Evolutionary conservation across 2,888 invertebrate species (phyloP).

Genomic region (Blastobasis lacticolella): DNA sequence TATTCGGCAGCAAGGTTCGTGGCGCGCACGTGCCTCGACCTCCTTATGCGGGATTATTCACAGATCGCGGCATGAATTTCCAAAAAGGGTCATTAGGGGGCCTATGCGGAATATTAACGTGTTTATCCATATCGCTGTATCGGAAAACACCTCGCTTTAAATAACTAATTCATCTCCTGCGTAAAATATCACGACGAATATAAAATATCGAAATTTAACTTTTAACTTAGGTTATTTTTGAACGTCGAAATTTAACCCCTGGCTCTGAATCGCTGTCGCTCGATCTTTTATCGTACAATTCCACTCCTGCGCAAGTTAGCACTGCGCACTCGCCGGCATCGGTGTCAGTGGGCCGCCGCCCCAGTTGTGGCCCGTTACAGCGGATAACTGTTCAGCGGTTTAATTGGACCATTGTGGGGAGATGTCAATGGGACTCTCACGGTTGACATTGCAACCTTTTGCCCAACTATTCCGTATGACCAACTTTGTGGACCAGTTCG

Average conservation of each 20-base stretch:
- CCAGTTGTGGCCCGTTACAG: slow-evolving; percentile 63
- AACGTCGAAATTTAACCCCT: no score
- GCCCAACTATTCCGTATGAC: not conserved
- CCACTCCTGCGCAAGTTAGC: no score
- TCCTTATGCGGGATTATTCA: slow-evolving; percentile 37
- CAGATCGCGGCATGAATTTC: slow-evolving; percentile 35
- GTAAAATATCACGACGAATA: no score
- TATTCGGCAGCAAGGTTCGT: slow-evolving; percentile 23
- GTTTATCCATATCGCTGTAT: slow-evolving; percentile 11
- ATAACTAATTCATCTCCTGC: no score
- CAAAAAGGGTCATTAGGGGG: slow-evolving; percentile 27
- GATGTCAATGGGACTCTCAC: slow-evolving; percentile 33
- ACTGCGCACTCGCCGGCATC: slow-evolving; percentile 26
- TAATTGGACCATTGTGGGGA: slow-evolving; percentile 43
- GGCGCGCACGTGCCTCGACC: slow-evolving; percentile 3
- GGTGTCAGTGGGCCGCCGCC: slow-evolving; percentile 66
- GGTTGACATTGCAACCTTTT: not conserved
- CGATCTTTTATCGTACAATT: no score
- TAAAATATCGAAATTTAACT: no score
- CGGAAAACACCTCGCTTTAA: no score
- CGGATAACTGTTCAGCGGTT: slow-evolving; percentile 60
- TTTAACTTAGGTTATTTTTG: no score
- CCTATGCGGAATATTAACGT: slow-evolving; percentile 24
- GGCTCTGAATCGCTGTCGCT: no score
- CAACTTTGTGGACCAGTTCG: no score